Conservation (phyloP, 2,888 invertebrate species). For the Thera britannica region DNA sequence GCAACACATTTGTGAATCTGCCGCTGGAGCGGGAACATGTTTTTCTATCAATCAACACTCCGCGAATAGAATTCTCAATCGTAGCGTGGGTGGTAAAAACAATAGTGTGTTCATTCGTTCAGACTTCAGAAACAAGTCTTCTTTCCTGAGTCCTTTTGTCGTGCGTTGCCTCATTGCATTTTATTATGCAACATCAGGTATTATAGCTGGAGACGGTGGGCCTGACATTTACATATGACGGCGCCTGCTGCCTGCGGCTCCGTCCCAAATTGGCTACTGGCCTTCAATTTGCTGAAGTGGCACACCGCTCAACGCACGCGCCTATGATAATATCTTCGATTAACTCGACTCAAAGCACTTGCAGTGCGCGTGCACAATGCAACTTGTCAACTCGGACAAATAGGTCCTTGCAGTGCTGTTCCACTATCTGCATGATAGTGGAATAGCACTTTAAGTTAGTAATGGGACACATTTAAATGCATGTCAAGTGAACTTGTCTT, state of each 20-base stretch:
- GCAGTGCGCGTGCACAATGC: constrained; percentile 48
- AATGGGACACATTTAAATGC: neutral
- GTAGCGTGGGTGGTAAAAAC: constrained; percentile 11
- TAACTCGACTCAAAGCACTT: constrained; percentile 51
- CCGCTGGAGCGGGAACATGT: constrained; percentile 23
- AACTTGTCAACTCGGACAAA: constrained; percentile 46
- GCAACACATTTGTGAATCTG: constrained; percentile 33
- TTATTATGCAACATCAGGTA: constrained; percentile 56
- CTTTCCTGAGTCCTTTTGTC: constrained; percentile 45
- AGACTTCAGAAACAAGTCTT: constrained; percentile 32
- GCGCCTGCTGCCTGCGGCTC: constrained; percentile 63
- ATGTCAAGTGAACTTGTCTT: constrained; percentile 9
- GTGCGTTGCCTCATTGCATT: constrained; percentile 40
- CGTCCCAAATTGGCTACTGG: constrained; percentile 72
- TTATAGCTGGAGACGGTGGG: constrained; percentile 60
- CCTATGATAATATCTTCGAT: constrained; percentile 47
- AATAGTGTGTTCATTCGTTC: constrained; percentile 18
- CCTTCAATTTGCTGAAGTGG: constrained; percentile 67
- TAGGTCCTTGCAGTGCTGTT: constrained; percentile 26
- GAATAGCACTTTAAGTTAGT: too few species aligned
- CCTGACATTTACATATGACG: constrained; percentile 68
- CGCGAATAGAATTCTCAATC: constrained; percentile 19
- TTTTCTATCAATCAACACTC: constrained; percentile 28
- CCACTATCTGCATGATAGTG: too few species aligned
- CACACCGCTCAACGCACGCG: constrained; percentile 57